Evolutionary conservation across 2,888 invertebrate genomes (phyloP), one percentile per base, ranked within the genome.

Genomic region (Parapristionchus giblindavisi): DNA sequence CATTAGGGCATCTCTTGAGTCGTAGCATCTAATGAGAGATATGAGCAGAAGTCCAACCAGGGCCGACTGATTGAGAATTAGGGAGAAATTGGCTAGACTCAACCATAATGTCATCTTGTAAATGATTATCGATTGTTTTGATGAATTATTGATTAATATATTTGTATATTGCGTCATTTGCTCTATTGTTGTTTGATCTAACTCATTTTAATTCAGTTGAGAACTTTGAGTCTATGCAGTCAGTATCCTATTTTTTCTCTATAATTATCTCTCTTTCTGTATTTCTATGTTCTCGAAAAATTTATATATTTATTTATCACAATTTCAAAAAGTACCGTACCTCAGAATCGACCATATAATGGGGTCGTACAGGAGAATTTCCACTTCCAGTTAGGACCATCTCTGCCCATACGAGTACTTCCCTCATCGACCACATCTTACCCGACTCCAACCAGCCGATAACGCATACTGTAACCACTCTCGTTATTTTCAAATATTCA

Each of bases 361-460:
- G 6, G 14, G 68, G 51, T 36, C 36, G 32, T 51, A 52, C 27
- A 21, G 68, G 68, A n/a, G 68, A 68, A 11, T 68, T 51, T 14
- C n/a, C 51, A 36, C 34, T 52, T n/a, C 52, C 52, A 1, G 52
- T 68, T 34, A 52, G 40, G 24, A 5, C 3, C 17, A 68, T 14
- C 1, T 8, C 5, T 11, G 36, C 68, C 68, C 68, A 68, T 34
- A 34, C 14, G 34, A 27, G 34, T 14, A n/a, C 8, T 8, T 52
- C n/a, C 1, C n/a, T 17, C 27, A 51, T 34, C 6, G 3, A 11
- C 68, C 68, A 68, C 29, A 11, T 11, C 68, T 68, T 68, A 27
- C 8, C 27, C 34, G 68, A 68, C 52, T 68, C 68, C 27, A 68
- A 52, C 68, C 68, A 68, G n/a, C 52, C 68, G 36, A 68, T 34